Percentiles rank a stretch among this genome's conserved stretches.
phyloP scores from a whole-genome alignment of 2,888 invertebrate species.

The Trimorus sp. region DNA sequence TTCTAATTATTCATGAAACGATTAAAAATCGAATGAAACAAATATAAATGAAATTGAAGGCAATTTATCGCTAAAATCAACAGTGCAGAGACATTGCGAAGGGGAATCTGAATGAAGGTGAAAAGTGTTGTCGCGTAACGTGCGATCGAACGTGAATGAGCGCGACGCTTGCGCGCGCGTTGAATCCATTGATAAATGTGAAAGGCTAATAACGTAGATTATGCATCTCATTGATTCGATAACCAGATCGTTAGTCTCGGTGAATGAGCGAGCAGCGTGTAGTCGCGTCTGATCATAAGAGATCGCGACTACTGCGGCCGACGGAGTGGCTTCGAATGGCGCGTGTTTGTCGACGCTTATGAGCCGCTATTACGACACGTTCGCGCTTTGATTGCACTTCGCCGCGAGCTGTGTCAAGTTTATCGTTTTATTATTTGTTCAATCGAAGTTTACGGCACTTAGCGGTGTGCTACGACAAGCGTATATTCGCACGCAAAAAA shows the following conservation, averaged over 20 bases:
- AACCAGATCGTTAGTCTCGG: constrained; percentile 61
- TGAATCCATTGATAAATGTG: constrained; percentile 56
- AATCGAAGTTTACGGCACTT: constrained; percentile 51
- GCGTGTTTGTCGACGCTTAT: constrained; percentile 44
- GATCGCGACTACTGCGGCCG: constrained; percentile 60
- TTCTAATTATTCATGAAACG: no score
- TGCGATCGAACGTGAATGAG: constrained; percentile 38
- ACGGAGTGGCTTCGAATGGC: constrained; percentile 21
- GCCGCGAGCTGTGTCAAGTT: constrained; percentile 47
- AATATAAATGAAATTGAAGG: not conserved
- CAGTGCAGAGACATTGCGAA: not conserved
- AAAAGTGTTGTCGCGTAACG: constrained; percentile 1
- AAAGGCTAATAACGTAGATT: constrained; percentile 60
- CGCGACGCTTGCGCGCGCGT: constrained; percentile 38
- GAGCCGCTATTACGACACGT: constrained; percentile 57
- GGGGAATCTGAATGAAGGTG: not conserved
- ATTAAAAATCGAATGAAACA: no score
- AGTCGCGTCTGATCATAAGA: constrained; percentile 60
- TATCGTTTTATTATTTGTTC: constrained; percentile 60
- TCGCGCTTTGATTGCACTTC: constrained; percentile 55
- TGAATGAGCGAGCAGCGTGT: constrained; percentile 39
- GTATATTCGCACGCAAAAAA: not conserved
- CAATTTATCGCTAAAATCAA: not conserved
- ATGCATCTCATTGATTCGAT: constrained; percentile 64
- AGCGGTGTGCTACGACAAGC: constrained; percentile 13